Evolutionary conservation across 2,888 invertebrate species (phyloP), one percentile per base, ranked within the genome.

Genomic region (Polyploca ridens): DNA sequence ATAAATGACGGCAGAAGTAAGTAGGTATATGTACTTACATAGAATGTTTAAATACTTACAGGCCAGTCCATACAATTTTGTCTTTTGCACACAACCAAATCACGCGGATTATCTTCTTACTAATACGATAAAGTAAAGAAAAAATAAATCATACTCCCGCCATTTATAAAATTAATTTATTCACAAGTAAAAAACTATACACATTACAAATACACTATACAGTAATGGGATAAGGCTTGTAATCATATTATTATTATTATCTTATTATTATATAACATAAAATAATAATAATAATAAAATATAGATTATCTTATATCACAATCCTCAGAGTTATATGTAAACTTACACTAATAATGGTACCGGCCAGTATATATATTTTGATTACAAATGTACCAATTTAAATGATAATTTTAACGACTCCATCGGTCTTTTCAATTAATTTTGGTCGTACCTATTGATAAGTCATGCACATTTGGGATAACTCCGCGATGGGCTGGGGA

Each of bases 301-400:
- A 81, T 67, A 81, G 82, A 86, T 88, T 86, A 89, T 81, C 83
- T 85, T 88, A 89, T 89, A 90, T 90, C 90, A 90, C 90, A 90
- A 87, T 90, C 88, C 86, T 85, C 75, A 75, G 74, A 73, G 78
- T 77, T 78, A 75, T 77, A 82, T 75, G 77, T 82, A 79, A 80
- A 75, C 82, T 85, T 83, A 83, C 65, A 63, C 78, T 82, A 79
- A 73, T 73, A 79, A 78, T 79, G 80, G 83, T 84, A 81, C 79
- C 70, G 71, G 64, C 69, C 73, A 73, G 69, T 27, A 27, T 27
- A 0, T 3, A 5, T 76, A 82, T 73, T 82, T 75, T 76, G 76
- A 78, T 73, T 73, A 75, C 67, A 75, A 58, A 58, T 27, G 5
- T 63, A 66, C 62, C 63, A 66, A 27, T 44, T 49, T 46, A 5